A percentile compares a stretch with the other conserved stretches of the same genome.
Evolutionary conservation across 2,797 vertebrate species (phyloP).

Genomic region (Podarcis siculus): DNA sequence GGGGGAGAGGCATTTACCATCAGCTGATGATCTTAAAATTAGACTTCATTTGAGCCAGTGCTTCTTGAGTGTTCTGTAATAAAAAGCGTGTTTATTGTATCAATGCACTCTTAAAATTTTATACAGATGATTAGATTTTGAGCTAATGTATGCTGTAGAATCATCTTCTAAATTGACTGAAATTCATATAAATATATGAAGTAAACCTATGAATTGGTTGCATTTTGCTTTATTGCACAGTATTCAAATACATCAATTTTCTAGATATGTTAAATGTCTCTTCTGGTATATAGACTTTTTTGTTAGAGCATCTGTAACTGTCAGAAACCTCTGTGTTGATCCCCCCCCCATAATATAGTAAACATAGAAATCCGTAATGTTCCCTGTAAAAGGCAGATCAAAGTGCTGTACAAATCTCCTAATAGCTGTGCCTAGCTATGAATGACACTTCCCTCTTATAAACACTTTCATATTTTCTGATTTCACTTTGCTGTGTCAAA

Average conservation of each 20-base stretch:
- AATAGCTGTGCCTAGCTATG: constrained; percentile 55
- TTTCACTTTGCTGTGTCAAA: constrained; percentile 64
- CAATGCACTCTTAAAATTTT: neutral
- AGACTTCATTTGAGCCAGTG: constrained; percentile 22
- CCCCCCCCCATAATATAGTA: constrained; percentile 13
- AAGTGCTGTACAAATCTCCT: constrained; percentile 50
- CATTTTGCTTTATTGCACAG: accelerated
- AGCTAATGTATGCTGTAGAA: neutral
- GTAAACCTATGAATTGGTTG: neutral
- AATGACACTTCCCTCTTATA: constrained; percentile 55
- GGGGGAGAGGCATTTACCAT: constrained; percentile 37
- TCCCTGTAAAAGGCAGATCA: constrained; percentile 57
- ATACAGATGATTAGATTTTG: neutral
- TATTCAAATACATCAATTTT: constrained; percentile 11
- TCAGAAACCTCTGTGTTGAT: neutral
- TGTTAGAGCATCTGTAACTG: neutral
- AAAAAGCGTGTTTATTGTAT: neutral
- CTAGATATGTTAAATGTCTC: neutral
- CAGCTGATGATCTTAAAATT: constrained; percentile 51
- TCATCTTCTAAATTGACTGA: constrained; percentile 16
- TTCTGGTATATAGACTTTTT: neutral
- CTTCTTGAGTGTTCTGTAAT: constrained; percentile 14
- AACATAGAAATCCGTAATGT: constrained; percentile 42
- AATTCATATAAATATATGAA: neutral
- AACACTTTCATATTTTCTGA: constrained; percentile 53